A percentile compares a stretch with the other conserved stretches of the same genome.
phyloP scores from a whole-genome alignment of 2,113 vertebrate genomes.

The Notothenia rossii region DNA sequence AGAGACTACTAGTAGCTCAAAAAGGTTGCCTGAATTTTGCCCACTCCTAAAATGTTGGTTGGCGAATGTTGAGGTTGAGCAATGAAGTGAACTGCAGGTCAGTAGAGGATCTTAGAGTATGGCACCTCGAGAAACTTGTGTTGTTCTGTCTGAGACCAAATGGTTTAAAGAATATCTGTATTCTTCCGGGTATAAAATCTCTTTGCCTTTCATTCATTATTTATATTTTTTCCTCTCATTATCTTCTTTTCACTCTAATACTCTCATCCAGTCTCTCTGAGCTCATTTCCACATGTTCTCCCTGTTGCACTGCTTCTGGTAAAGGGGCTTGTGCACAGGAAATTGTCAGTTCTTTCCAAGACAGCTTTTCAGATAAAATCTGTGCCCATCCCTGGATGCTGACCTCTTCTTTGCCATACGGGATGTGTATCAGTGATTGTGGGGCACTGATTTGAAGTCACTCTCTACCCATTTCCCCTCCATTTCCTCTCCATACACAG shows the following conservation, averaged over 20 bases:
- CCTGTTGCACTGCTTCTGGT: slow-evolving; percentile 37
- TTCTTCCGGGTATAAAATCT: slow-evolving; percentile 8
- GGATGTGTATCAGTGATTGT: slow-evolving; percentile 7
- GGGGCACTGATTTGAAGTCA: slow-evolving; percentile 17
- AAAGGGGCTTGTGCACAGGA: slow-evolving; percentile 47
- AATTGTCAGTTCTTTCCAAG: slow-evolving; percentile 55
- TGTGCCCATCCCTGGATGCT: slow-evolving; percentile 39
- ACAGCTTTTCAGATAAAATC: slow-evolving; percentile 68
- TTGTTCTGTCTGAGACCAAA: not conserved
- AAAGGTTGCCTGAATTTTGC: not conserved
- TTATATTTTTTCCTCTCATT: not conserved
- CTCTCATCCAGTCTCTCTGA: not conserved
- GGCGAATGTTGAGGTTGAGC: slow-evolving; percentile 11
- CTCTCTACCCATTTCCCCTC: slow-evolving; percentile 29
- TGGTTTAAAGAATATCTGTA: not conserved
- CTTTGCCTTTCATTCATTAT: slow-evolving; percentile 5
- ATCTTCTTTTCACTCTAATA: not conserved
- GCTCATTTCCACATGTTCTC: slow-evolving; percentile 23
- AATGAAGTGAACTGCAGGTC: slow-evolving; percentile 6
- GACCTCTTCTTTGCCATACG: slow-evolving; percentile 50
- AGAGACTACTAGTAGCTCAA: not conserved
- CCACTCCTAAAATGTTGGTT: not conserved
- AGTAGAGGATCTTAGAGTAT: not conserved
- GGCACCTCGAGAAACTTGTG: not conserved
- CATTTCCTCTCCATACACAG: slow-evolving; percentile 20